Evolutionary conservation across 2,888 invertebrate genomes (phyloP), one percentile per base, ranked within the genome.

Genomic region (Drosophila diplacantha): DNA sequence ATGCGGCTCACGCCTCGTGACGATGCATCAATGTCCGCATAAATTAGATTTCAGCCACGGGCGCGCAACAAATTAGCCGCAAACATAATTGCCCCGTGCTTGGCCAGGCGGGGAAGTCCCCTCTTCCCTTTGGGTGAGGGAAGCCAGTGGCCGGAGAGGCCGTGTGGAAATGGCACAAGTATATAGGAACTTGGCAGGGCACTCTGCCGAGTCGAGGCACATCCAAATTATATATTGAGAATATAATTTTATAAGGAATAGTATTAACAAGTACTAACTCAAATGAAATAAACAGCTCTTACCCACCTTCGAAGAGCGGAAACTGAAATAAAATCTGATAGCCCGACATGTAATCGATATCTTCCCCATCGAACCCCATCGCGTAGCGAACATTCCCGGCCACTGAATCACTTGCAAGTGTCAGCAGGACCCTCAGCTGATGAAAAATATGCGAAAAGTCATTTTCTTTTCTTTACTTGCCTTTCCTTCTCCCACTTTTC

Each of bases 1-100:
- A 52, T 41, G 38, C 53, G 57, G 47, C 68, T 52, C 64, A 72
- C 59, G 71, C 52, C 50, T 46, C 69, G 38, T 47, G 69, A 47
- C 55, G 46, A 63, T 59, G 57, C 58, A 69, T 54, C 63, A 67
- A 69, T 53, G 46, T 49, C 50, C 38, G 41, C 50, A 50, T 34
- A 39, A 51, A 46, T 51, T 50, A 35, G 20, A 35, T 66, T 65
- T 43, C 24, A 29, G 29, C 35, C 49, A 24, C 24, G 24, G 24
- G 24, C 7, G 24, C 24, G 24, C 7, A 50, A 51, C 64, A 65
- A 65, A 65, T 57, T 65, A 57, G 67, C 67, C 64, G 58, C 67
- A 65, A 66, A 65, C 57, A 65, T 64, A 64, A 64, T 64, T 64
- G 49, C 66, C 63, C 55, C 22, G 57, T 22, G 57, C 14, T 39